These are phyloP conservation scores for Escarpia spicata DNA, from an alignment of 2,888 invertebrate species.

Conservation along the genomic window DNA sequence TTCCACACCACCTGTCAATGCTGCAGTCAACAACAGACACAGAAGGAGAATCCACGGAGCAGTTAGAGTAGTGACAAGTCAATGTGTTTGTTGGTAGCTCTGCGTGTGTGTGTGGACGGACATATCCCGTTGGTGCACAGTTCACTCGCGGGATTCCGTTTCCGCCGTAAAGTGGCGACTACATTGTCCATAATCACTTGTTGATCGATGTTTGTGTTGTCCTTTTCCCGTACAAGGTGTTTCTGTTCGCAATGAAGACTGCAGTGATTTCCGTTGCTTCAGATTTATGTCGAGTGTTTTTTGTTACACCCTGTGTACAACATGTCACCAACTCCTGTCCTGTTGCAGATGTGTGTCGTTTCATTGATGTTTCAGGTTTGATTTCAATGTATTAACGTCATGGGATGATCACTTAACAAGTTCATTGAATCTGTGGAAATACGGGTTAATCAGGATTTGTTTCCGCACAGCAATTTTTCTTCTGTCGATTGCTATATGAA, in stretches of 20 bases:
- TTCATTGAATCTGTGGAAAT: not conserved
- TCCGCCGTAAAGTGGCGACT: not conserved
- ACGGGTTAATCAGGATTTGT: not conserved
- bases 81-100: not conserved
- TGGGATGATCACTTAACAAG: not conserved
- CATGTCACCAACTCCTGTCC: not conserved
- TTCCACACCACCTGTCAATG: not conserved
- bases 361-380: not conserved
- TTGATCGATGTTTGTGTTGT: not conserved
- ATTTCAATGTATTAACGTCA: not conserved
- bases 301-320: not conserved
- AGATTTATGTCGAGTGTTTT: not conserved
- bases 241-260: not conserved
- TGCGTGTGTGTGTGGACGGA: not conserved
- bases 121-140: not conserved
- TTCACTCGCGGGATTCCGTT: not conserved
- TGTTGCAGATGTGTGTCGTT: not conserved
- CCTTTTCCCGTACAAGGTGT: not conserved
- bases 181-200: not conserved
- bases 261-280: not conserved
- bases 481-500: not conserved
- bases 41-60: not conserved
- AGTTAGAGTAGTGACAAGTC: not conserved
- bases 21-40: not conserved
- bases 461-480: not conserved